Conservation (phyloP, 2,797 vertebrate genomes). For the Onychomys torridus region DNA sequence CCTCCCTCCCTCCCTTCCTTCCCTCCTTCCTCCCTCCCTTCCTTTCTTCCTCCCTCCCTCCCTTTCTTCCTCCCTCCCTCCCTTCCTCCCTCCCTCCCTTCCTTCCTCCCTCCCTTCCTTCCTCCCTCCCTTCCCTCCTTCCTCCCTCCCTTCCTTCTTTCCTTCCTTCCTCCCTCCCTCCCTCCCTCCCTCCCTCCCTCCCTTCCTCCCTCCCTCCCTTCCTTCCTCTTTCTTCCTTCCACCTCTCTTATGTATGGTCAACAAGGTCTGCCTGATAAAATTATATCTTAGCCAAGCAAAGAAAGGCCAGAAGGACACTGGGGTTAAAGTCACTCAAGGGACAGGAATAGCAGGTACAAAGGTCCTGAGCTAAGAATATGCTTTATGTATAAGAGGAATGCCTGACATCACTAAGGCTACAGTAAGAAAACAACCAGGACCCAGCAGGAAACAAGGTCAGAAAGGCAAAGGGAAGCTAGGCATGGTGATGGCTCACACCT, state of each 20-base stretch:
- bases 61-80: background rate
- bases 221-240: background rate
- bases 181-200: accelerated
- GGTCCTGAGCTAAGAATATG: background rate
- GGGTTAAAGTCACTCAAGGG: background rate
- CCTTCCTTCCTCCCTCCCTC: background rate
- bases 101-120: too few relatives aligned
- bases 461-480: background rate
- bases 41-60: background rate
- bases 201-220: background rate
- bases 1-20: too few relatives aligned
- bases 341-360: background rate
- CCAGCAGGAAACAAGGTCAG: background rate
- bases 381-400: background rate
- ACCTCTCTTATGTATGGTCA: background rate
- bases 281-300: background rate
- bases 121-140: too few relatives aligned
- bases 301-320: background rate
- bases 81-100: too few relatives aligned
- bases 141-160: background rate
- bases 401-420: background rate
- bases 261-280: background rate
- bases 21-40: background rate
- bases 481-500: background rate
- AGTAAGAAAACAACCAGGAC: background rate